Evolutionary conservation across 2,888 invertebrate genomes (phyloP).

Genomic region (Ditylenchus weischeri): DNA sequence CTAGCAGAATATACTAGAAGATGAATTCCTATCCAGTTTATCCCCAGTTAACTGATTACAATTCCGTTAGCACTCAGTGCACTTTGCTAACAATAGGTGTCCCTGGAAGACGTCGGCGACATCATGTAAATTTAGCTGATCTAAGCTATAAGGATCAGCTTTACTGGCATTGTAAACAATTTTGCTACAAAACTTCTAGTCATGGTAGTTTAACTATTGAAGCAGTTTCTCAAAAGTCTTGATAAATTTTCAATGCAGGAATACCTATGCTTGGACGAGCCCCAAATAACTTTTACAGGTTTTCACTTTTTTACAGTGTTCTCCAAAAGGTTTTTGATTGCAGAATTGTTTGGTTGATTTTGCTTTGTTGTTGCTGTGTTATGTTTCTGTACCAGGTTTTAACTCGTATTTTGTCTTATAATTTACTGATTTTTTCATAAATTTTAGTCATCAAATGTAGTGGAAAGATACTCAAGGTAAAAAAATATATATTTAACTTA

Average conservation of each 20-base stretch:
- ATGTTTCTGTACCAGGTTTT: conserved; percentile 49
- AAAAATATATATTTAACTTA: too few relatives aligned
- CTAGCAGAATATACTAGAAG: too few relatives aligned
- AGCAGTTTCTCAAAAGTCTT: neutral
- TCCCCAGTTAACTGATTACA: too few relatives aligned
- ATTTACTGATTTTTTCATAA: neutral
- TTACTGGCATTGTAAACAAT: conserved; percentile 45
- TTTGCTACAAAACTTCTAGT: conserved; percentile 50
- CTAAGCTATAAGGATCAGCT: conserved; percentile 45
- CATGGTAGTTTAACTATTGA: conserved; percentile 21
- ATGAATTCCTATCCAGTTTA: too few relatives aligned
- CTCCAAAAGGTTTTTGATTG: neutral
- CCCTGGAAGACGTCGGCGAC: too few relatives aligned
- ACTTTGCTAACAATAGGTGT: too few relatives aligned
- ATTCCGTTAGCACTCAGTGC: too few relatives aligned
- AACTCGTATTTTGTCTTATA: neutral
- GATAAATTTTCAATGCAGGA: conserved; percentile 21
- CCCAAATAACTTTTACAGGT: conserved; percentile 46
- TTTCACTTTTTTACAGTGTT: too few relatives aligned
- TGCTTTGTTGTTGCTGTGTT: conserved; percentile 40
- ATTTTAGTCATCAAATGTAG: conserved; percentile 31
- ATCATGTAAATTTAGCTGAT: neutral
- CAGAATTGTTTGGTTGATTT: conserved; percentile 46
- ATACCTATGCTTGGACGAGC: conserved; percentile 52
- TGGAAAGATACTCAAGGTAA: conserved; percentile 42